These are phyloP conservation scores for Polyploca ridens DNA, from an alignment of 2,888 invertebrate genomes.

Conservation along the genomic window DNA sequence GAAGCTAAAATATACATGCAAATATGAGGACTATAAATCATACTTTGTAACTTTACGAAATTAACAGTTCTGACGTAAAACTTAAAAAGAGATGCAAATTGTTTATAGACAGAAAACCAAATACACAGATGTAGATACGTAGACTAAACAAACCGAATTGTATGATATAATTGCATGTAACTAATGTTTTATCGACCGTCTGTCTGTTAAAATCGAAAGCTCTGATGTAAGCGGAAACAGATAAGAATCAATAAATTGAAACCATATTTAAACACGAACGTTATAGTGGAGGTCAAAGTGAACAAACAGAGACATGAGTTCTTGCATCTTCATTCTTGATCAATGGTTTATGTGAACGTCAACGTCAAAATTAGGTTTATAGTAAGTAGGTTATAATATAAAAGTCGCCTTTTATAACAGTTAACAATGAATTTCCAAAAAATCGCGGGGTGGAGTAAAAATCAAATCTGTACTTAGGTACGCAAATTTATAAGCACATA, in stretches of 20 bases:
- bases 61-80: constrained; percentile 2
- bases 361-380: too few relatives aligned
- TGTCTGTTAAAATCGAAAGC: background rate
- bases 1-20: too few relatives aligned
- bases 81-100: constrained; percentile 24
- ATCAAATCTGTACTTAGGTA: too few relatives aligned
- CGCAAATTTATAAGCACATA: too few relatives aligned
- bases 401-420: too few relatives aligned
- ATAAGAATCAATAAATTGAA: background rate
- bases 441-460: too few relatives aligned
- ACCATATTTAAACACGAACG: background rate
- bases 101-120: constrained; percentile 31
- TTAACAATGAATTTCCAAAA: too few relatives aligned
- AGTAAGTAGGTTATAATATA: too few relatives aligned
- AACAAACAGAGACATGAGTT: too few relatives aligned
- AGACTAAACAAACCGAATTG: constrained; percentile 44
- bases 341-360: too few relatives aligned
- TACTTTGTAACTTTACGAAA: background rate
- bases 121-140: constrained; percentile 23
- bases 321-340: too few relatives aligned
- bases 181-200: background rate
- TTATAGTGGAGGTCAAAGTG: background rate
- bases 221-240: background rate
- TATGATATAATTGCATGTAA: background rate
- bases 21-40: too few relatives aligned